Conservation (phyloP, 1,140 invertebrate genomes). For the Neuroterus valhalla region DNA sequence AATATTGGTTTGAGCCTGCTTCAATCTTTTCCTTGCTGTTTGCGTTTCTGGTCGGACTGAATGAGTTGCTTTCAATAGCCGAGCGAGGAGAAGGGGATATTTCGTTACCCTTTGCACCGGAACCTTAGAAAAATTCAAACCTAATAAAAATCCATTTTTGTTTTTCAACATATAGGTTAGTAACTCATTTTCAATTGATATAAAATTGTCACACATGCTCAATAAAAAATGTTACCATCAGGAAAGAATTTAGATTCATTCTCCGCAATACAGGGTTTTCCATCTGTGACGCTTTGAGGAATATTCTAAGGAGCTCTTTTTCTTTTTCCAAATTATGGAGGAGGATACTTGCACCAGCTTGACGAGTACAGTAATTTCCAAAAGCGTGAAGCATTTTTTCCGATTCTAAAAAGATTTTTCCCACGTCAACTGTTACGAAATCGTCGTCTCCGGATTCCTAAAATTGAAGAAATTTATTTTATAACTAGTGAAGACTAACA, state of each 20-base stretch:
- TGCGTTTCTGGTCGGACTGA: conserved; percentile 77
- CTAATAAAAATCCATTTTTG: background rate
- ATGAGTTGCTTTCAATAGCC: conserved; percentile 94
- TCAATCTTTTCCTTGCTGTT: conserved; percentile 84
- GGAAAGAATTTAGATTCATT: conserved; percentile 97
- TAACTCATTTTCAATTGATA: background rate
- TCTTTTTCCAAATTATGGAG: conserved; percentile 95
- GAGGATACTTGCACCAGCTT: conserved; percentile 91
- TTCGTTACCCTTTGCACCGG: conserved; percentile 93
- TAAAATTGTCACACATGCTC: background rate
- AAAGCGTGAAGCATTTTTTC: conserved; percentile 95
- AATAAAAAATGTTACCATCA: conserved; percentile 83
- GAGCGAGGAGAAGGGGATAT: conserved; percentile 92
- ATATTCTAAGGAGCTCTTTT: conserved; percentile 95
- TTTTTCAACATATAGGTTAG: background rate
- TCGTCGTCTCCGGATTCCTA: conserved; percentile 83
- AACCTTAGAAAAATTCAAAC: conserved; percentile 76
- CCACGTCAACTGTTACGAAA: conserved; percentile 91
- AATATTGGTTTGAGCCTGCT: conserved; percentile 92
- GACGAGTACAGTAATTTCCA: conserved; percentile 94
- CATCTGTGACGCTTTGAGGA: conserved; percentile 96
- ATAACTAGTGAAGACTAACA: background rate
- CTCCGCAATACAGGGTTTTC: conserved; percentile 93
- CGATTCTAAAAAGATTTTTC: conserved; percentile 93
- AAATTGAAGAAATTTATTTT: conserved; percentile 2